These are phyloP conservation scores for Synergus laeviventris DNA, from an alignment of 2,888 invertebrate species.

Conservation along the genomic window DNA sequence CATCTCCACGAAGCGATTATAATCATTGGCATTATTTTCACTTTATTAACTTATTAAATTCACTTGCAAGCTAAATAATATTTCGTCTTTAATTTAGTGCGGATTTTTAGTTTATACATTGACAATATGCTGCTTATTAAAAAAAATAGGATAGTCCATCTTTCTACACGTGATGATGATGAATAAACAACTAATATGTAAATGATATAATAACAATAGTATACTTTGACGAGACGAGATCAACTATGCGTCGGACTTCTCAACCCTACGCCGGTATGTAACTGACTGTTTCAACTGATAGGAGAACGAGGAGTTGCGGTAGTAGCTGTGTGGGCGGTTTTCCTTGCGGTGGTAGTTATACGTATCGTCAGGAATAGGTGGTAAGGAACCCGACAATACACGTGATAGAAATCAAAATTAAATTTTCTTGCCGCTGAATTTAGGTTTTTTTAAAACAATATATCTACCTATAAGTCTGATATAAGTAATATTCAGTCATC, in stretches of 20 bases:
- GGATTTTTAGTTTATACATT: neutral
- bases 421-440: neutral
- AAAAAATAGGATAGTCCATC: neutral
- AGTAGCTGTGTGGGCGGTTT: slow-evolving; percentile 48
- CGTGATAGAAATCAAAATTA: neutral
- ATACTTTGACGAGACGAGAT: slow-evolving; percentile 50
- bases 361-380: slow-evolving; percentile 19
- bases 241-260: slow-evolving; percentile 62
- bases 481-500: no score
- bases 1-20: neutral
- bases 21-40: neutral
- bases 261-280: slow-evolving; percentile 61
- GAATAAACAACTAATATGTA: neutral
- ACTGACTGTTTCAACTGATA: slow-evolving; percentile 65
- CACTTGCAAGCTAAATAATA: neutral
- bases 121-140: neutral
- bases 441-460: no score
- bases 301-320: slow-evolving; percentile 56
- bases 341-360: slow-evolving; percentile 41
- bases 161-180: slow-evolving; percentile 43
- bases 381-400: neutral
- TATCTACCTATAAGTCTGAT: no score
- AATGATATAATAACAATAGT: neutral
- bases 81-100: neutral
- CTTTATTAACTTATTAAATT: neutral